Evolutionary conservation across 2,888 invertebrate genomes (phyloP).

Genomic region (Cephus nigrinus): DNA sequence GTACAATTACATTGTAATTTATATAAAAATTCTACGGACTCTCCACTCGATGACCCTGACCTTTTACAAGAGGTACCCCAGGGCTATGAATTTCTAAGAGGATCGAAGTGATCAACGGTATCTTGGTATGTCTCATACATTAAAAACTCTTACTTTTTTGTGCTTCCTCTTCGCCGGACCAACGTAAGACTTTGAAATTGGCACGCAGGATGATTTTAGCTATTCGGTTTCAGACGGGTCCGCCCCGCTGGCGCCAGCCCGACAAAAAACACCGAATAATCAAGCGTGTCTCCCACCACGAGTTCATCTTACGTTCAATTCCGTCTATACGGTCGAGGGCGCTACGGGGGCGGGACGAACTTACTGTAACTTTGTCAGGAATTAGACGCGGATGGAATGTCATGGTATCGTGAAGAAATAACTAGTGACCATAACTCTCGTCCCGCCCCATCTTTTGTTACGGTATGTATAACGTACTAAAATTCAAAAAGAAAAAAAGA

Average conservation of each 20-base stretch:
- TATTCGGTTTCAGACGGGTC: constrained; percentile 27
- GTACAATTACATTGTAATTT: background rate
- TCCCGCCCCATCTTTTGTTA: background rate
- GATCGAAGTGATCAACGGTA: background rate
- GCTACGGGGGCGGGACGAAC: background rate
- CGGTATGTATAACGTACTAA: background rate
- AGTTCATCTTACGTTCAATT: background rate
- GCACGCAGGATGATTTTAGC: constrained; percentile 42
- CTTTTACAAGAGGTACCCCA: background rate
- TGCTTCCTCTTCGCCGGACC: background rate
- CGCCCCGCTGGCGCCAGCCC: constrained; percentile 49
- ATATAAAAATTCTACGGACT: background rate
- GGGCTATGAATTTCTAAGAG: background rate
- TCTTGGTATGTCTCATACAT: background rate
- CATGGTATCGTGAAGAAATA: background rate
- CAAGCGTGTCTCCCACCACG: constrained; percentile 38
- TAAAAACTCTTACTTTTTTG: background rate
- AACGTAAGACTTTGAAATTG: constrained; percentile 26
- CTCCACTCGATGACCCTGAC: background rate
- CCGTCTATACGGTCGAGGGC: background rate
- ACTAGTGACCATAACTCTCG: background rate
- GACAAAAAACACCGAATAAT: constrained; percentile 49
- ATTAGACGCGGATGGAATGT: constrained; percentile 7
- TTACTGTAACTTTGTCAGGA: background rate
- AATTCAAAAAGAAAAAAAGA: background rate